Conservation (phyloP, 2,797 vertebrate genomes). For the Xiphorhynchus erythropygius region DNA sequence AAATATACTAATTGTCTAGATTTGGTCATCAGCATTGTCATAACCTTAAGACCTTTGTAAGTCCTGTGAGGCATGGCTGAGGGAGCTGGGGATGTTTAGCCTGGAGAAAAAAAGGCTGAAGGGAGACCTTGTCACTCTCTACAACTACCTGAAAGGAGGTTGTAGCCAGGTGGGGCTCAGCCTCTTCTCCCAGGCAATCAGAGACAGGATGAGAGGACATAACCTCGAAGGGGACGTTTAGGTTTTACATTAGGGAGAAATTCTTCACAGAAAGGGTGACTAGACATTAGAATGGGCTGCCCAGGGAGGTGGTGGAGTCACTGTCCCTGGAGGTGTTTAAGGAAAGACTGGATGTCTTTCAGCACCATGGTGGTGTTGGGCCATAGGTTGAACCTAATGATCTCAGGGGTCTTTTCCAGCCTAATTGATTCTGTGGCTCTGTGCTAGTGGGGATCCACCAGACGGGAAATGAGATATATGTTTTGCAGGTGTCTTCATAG, state of each 20-base stretch:
- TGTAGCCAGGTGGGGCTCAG: neutral
- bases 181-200: neutral
- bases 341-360: neutral
- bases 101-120: neutral
- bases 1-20: neutral
- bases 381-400: neutral
- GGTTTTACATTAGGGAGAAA: neutral
- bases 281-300: neutral
- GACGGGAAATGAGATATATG: neutral
- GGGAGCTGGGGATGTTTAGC: neutral
- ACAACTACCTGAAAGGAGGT: neutral
- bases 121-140: neutral
- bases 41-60: neutral
- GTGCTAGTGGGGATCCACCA: neutral
- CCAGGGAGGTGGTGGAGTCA: neutral
- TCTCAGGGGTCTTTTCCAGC: neutral
- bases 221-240: neutral
- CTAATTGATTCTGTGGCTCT: neutral
- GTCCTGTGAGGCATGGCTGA: neutral
- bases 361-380: neutral
- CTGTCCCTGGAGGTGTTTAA: neutral
- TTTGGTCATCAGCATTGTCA: neutral
- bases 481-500: neutral
- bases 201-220: neutral
- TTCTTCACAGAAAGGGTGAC: neutral